Base-by-base conservation (phyloP, 92 coral and sea anemone species). In the Actinostola sp. region DNA sequence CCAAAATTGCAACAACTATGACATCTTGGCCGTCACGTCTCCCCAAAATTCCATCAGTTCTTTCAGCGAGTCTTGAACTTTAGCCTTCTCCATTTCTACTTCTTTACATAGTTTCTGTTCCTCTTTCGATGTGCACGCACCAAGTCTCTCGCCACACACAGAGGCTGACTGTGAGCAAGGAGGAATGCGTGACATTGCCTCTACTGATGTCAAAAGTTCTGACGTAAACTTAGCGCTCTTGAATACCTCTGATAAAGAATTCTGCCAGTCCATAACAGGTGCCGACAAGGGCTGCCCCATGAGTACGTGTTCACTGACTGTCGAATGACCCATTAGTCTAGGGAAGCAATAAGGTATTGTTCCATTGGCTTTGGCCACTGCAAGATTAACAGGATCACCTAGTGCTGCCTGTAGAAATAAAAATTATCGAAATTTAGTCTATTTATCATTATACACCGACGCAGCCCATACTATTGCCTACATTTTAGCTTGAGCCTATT, bases 291-390 rank as follows among this genome's bases (percentile, higher is more conserved):
- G 75, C 67, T 83, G 89, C 24, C 99, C 99, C 84, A 95, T 86
- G 17, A 95, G 79, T 19, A 95, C 73, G 26, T 91, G 92, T 61
- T 95, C 97, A 77, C 93, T 87, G 21, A 85, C 79, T 6, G 86
- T 76, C 3, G 92, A 68, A 71, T 92, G 95, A 43, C 97, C 92
- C 84, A 83, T 77, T 50, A 92, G 79, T 61, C 97, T 86, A 19
- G 99, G 90, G 58, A 95, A 89, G 28, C 92, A 86, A 54, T 95
- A 95, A 0, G 93, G 89, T 19, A 88, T 82, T 10, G 76, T 78
- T 15, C 92, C 92, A 73, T 89, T 87, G 64, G 92, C 86, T 71
- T 77, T 78, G 29, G 82, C 89, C 57, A 64, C 74, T 33, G 86
- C 82, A 48, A 90, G 78, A 55, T 78, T 74, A 30, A 81, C 82